Evolutionary conservation across 1,140 invertebrate species (phyloP).

Genomic region (Bicyclus anynana): DNA sequence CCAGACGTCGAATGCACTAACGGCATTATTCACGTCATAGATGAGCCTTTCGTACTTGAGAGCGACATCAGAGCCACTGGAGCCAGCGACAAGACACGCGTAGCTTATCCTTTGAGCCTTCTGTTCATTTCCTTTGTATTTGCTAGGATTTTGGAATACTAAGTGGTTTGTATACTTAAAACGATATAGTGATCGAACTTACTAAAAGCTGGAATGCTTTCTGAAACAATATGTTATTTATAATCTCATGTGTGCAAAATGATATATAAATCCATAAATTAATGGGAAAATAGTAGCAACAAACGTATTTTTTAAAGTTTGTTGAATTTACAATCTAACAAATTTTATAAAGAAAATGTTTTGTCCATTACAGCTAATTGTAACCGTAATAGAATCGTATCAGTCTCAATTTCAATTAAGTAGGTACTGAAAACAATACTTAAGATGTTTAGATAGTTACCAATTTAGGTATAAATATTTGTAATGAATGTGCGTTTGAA

Average conservation of each 20-base stretch:
- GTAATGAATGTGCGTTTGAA: slow-evolving; percentile 4
- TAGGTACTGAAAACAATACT: slow-evolving; percentile 14
- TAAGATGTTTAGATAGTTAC: slow-evolving; percentile 26
- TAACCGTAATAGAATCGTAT: slow-evolving; percentile 12
- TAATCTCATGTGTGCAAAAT: neutral
- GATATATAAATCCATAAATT: neutral
- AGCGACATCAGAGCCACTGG: slow-evolving; percentile 88
- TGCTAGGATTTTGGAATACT: slow-evolving; percentile 53
- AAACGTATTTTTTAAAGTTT: too few species aligned
- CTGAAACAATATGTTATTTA: neutral
- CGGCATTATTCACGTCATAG: slow-evolving; percentile 95
- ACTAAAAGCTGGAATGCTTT: neutral
- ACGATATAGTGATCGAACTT: neutral
- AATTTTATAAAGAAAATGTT: slow-evolving; percentile 8
- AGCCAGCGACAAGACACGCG: slow-evolving; percentile 44
- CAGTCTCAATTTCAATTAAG: slow-evolving; percentile 8
- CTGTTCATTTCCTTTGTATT: slow-evolving; percentile 49
- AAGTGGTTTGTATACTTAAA: slow-evolving; percentile 13
- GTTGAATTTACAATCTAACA: too few species aligned
- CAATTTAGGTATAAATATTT: slow-evolving; percentile 18
- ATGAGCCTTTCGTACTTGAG: slow-evolving; percentile 88
- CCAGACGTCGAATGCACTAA: slow-evolving; percentile 95
- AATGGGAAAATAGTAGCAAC: too few species aligned
- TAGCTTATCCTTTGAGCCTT: slow-evolving; percentile 37
- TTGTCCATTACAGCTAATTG: slow-evolving; percentile 17